phyloP scores from a whole-genome alignment of 2,888 invertebrate genomes.

The Microdon myrmicae region DNA sequence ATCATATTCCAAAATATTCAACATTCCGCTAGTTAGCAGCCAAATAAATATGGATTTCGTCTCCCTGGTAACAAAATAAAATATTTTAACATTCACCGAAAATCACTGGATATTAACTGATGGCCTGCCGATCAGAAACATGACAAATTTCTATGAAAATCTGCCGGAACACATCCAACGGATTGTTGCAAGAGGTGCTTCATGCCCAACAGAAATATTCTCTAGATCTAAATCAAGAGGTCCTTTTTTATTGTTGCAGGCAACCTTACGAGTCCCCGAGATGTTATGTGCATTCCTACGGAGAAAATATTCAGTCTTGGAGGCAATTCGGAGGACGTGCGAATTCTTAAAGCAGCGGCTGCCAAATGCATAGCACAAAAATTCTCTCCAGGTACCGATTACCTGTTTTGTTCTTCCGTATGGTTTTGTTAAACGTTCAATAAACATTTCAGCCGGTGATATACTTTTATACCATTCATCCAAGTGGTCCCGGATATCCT shows the following conservation, averaged over 20 bases:
- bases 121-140: conserved; percentile 15
- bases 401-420: neutral
- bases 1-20: no score
- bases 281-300: conserved; percentile 57
- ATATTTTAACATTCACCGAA: no score
- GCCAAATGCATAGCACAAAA: conserved; percentile 61
- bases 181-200: conserved; percentile 58
- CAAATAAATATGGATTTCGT: no score
- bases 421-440: conserved; percentile 41
- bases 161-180: conserved; percentile 56
- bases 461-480: conserved; percentile 27
- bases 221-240: neutral
- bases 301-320: conserved; percentile 56
- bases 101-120: no score
- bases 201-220: neutral
- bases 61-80: conserved; percentile 7
- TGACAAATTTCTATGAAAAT: conserved; percentile 59
- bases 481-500: conserved; percentile 62
- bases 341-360: conserved; percentile 61
- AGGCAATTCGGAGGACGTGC: conserved; percentile 61
- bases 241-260: conserved; percentile 44
- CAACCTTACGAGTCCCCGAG: conserved; percentile 59
- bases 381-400: conserved; percentile 53
- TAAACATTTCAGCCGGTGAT: conserved; percentile 31
- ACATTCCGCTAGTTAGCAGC: no score